phyloP scores from a whole-genome alignment of 2,113 vertebrate genomes.

The Dryoscopus gambensis region DNA sequence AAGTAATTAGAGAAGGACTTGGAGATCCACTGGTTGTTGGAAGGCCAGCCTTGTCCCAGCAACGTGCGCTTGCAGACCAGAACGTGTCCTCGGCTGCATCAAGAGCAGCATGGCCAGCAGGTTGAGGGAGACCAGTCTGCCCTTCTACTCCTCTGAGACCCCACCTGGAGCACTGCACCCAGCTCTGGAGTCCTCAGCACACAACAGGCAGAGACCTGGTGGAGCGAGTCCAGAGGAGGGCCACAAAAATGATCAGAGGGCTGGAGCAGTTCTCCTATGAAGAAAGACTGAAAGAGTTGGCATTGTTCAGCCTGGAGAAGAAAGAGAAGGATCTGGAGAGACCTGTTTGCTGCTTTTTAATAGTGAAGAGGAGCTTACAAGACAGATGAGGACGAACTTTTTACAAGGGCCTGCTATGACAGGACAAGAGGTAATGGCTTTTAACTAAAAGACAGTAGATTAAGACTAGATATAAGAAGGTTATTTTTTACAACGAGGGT shows the following conservation, averaged over 20 bases:
- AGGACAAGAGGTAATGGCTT: neutral
- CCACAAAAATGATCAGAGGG: neutral
- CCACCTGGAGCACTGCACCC: neutral
- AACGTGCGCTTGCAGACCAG: neutral
- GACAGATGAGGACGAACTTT: neutral
- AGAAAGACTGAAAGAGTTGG: neutral
- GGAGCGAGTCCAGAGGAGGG: neutral
- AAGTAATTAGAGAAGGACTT: neutral
- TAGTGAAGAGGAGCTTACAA: neutral
- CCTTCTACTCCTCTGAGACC: neutral
- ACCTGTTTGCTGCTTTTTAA: neutral
- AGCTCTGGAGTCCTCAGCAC: neutral
- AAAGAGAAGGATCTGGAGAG: neutral
- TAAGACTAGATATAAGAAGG: neutral
- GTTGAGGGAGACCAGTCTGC: neutral
- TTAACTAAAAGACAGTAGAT: neutral
- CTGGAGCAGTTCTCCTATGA: neutral
- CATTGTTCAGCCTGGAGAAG: neutral
- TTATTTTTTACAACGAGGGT: neutral
- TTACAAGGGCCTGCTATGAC: neutral
- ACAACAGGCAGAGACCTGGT: fast-evolving
- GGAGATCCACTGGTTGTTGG: neutral
- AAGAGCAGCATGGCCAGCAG: neutral
- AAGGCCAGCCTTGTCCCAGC: neutral
- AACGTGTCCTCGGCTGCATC: fast-evolving